These are phyloP conservation scores for Mormyrus lacerda DNA, from an alignment of 2,113 vertebrate genomes.

Conservation along the genomic window DNA sequence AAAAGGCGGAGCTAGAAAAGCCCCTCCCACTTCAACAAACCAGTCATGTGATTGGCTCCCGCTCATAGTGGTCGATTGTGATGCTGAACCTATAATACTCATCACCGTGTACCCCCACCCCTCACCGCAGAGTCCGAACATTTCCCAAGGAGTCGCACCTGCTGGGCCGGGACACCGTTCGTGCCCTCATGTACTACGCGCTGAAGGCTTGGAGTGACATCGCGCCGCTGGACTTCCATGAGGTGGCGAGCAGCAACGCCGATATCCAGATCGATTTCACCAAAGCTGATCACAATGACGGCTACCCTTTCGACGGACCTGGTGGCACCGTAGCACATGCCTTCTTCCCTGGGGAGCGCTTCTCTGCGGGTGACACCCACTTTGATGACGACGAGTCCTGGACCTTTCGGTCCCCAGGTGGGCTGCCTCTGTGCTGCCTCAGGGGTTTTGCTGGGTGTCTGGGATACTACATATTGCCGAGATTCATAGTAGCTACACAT, in stretches of 20 bases:
- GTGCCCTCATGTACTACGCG: constrained; percentile 91
- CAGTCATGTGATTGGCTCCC: neutral
- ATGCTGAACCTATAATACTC: neutral
- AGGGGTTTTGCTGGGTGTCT: neutral
- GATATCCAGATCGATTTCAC: constrained; percentile 98
- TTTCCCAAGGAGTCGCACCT: constrained; percentile 77
- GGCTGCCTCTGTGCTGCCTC: neutral
- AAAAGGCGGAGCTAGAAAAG: neutral
- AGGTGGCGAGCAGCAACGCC: constrained; percentile 79
- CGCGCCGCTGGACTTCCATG: constrained; percentile 86
- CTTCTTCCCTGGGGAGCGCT: constrained; percentile 84
- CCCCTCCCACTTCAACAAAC: neutral
- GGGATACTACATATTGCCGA: neutral
- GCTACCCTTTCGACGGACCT: constrained; percentile 89
- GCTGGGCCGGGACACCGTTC: constrained; percentile 82
- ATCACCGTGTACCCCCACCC: neutral
- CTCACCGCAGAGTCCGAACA: constrained; percentile 70
- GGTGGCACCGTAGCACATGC: constrained; percentile 90
- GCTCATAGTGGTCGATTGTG: neutral
- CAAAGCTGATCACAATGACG: constrained; percentile 79
- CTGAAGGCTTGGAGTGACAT: constrained; percentile 97
- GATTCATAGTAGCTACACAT: neutral
- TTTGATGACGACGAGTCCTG: constrained; percentile 92
- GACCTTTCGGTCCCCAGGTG: constrained; percentile 91
- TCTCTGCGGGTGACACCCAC: constrained; percentile 81